Conservation (phyloP, 2,888 invertebrate species). For the Xestia ashworthii region DNA sequence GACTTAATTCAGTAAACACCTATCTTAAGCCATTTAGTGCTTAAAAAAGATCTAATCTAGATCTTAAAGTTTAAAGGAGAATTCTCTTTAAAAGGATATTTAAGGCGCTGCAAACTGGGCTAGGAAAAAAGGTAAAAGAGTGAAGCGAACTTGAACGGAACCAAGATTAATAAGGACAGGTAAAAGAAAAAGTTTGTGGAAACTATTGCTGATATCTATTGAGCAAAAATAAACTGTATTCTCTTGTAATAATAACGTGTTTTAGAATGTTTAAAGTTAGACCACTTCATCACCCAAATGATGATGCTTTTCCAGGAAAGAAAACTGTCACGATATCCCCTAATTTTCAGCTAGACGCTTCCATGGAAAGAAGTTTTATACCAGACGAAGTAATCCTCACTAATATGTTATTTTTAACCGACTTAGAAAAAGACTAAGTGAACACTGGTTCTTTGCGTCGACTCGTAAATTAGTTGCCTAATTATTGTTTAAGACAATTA, state of each 20-base stretch:
- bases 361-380: background rate
- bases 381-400: background rate
- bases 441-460: too few species aligned
- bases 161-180: conserved; percentile 27
- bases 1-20: conserved; percentile 51
- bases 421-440: too few species aligned
- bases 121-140: conserved; percentile 16
- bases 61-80: conserved; percentile 21
- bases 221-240: background rate
- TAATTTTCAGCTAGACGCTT: background rate
- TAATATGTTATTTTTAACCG: too few species aligned
- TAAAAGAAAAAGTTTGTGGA: background rate
- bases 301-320: background rate
- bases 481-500: too few species aligned
- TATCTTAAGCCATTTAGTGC: conserved; percentile 37
- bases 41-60: conserved; percentile 26
- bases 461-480: too few species aligned
- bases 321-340: background rate
- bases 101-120: conserved; percentile 12
- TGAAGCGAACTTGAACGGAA: conserved; percentile 9
- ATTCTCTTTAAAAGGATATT: conserved; percentile 5
- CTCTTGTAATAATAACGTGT: background rate
- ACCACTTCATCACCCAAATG: background rate
- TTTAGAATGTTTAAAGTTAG: background rate
- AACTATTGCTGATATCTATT: conserved; percentile 13